phyloP scores from a whole-genome alignment of 2,797 vertebrate genomes.

The Crossoptilon crossoptilon region DNA sequence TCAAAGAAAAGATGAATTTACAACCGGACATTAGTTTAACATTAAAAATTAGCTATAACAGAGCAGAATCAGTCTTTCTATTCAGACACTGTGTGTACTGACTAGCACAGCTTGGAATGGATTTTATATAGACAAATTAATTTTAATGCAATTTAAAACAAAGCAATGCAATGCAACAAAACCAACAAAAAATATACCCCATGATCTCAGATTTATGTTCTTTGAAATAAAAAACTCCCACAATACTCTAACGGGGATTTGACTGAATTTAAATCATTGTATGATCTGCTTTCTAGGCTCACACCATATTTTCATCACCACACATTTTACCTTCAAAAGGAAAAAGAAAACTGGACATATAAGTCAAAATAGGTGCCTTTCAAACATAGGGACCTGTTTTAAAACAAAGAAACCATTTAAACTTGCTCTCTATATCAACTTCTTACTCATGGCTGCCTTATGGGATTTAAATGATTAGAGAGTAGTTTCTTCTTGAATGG shows the following conservation, averaged over 20 bases:
- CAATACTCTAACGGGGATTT: neutral
- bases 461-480: neutral
- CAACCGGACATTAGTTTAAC: neutral
- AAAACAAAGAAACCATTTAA: neutral
- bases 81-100: neutral
- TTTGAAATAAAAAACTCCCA: neutral
- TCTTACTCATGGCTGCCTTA: neutral
- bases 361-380: neutral
- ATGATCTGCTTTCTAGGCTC: neutral
- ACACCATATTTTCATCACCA: neutral
- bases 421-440: neutral
- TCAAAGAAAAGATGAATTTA: neutral
- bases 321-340: neutral
- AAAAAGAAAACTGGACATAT: neutral
- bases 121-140: neutral
- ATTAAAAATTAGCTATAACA: neutral
- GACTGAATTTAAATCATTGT: neutral
- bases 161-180: neutral
- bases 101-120: neutral
- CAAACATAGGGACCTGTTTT: neutral
- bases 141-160: neutral
- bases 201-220: neutral
- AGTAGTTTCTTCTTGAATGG: neutral
- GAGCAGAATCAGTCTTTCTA: neutral
- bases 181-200: neutral